These are phyloP conservation scores for Spatula clypeata DNA, from an alignment of 2,797 vertebrate species.

Conservation along the genomic window DNA sequence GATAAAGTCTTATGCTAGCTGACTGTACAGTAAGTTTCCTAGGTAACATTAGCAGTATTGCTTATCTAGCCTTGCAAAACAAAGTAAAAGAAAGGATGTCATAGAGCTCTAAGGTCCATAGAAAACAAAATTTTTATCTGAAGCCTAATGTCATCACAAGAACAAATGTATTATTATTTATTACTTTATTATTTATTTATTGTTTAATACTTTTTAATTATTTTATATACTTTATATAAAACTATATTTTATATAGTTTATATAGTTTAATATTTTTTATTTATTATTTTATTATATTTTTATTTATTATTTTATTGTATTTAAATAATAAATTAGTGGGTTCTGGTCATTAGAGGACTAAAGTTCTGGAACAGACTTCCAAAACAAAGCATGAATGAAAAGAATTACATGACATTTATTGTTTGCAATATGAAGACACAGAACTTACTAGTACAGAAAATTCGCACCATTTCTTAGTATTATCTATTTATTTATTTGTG, in stretches of 20 bases:
- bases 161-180: neutral
- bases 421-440: neutral
- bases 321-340: neutral
- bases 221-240: too few species aligned
- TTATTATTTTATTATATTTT: neutral
- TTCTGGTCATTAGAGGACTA: neutral
- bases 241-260: too few species aligned
- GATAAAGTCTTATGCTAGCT: neutral
- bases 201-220: too few species aligned
- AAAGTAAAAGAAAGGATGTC: neutral
- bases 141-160: neutral
- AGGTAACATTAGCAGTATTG: neutral
- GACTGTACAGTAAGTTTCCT: neutral
- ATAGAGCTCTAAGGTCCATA: neutral
- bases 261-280: too few species aligned
- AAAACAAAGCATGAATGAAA: neutral
- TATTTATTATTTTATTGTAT: neutral
- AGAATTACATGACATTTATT: neutral
- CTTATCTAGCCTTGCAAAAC: neutral
- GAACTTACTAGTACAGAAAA: neutral
- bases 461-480: neutral
- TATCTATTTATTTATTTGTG: neutral
- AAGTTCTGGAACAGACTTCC: neutral
- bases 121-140: neutral
- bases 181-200: too few species aligned